These are phyloP conservation scores for Achlya flavicornis DNA, from an alignment of 2,888 invertebrate genomes.

Conservation along the genomic window DNA sequence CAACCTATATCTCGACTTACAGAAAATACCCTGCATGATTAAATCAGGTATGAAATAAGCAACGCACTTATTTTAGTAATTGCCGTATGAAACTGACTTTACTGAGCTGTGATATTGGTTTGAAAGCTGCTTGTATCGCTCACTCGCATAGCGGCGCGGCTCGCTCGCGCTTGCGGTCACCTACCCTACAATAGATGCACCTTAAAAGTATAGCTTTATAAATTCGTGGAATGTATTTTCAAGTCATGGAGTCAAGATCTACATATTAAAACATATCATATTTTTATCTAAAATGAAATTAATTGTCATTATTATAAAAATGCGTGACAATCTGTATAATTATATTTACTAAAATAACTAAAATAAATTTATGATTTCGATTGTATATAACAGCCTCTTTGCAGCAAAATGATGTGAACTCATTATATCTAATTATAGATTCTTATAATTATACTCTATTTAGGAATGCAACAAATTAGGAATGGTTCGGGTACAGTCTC, in stretches of 20 bases:
- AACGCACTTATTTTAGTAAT: too few relatives aligned
- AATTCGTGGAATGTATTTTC: slow-evolving; percentile 69
- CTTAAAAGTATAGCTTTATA: slow-evolving; percentile 28
- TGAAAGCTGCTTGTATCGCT: neutral
- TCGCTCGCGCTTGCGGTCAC: neutral
- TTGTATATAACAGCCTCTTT: slow-evolving; percentile 31
- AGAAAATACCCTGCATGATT: too few relatives aligned
- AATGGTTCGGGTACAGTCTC: slow-evolving; percentile 60
- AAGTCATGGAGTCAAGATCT: slow-evolving; percentile 71
- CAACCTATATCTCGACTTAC: too few relatives aligned
- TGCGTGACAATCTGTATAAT: neutral
- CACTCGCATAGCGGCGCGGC: slow-evolving; percentile 4
- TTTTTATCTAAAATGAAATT: neutral
- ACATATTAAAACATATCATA: slow-evolving; percentile 11
- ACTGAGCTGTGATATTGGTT: too few relatives aligned
- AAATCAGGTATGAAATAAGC: too few relatives aligned
- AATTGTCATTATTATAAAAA: neutral
- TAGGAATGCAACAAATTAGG: slow-evolving; percentile 50
- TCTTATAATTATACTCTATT: slow-evolving; percentile 20
- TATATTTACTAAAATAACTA: neutral
- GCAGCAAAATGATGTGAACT: slow-evolving; percentile 14
- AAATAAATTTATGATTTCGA: slow-evolving; percentile 27
- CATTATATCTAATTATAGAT: slow-evolving; percentile 11
- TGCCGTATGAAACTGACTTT: neutral
- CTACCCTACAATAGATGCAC: slow-evolving; percentile 20